phyloP scores from a whole-genome alignment of 1,140 invertebrate species.

The Nasonia giraulti region DNA sequence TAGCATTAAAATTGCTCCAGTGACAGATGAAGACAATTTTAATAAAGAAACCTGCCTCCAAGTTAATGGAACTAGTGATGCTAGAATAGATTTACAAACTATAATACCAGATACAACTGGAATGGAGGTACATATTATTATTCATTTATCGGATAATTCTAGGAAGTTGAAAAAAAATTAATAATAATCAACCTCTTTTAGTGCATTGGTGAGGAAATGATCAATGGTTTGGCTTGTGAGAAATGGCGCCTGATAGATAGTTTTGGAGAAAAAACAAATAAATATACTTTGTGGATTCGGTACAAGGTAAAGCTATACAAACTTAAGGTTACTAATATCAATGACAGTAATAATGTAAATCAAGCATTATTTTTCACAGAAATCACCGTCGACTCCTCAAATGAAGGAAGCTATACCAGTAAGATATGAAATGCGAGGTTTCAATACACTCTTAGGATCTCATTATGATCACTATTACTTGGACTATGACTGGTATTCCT shows the following conservation, averaged over 20 bases:
- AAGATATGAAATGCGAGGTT: conserved; percentile 95
- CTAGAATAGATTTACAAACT: conserved; percentile 81
- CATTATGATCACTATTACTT: conserved; percentile 98
- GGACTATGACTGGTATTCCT: conserved; percentile 84
- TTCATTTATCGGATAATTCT: conserved; percentile 20
- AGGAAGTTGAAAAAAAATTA: background rate
- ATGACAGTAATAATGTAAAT: background rate
- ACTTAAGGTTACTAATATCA: conserved; percentile 24
- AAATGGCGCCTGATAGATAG: conserved; percentile 83
- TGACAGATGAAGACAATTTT: conserved; percentile 83
- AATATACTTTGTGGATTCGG: conserved; percentile 90
- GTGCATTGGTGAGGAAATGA: conserved; percentile 77
- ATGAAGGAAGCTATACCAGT: conserved; percentile 78
- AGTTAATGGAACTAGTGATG: conserved; percentile 84
- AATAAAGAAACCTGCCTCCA: conserved; percentile 89
- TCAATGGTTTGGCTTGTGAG: conserved; percentile 80
- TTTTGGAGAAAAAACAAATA: conserved; percentile 87
- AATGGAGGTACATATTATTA: conserved; percentile 79
- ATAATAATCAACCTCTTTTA: conserved; percentile 54
- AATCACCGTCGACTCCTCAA: conserved; percentile 63
- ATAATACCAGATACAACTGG: conserved; percentile 88
- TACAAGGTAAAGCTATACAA: conserved; percentile 76
- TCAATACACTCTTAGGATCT: conserved; percentile 92
- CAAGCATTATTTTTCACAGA: conserved; percentile 54
- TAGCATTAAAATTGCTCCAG: conserved; percentile 89